Evolutionary conservation across 2,797 vertebrate genomes (phyloP).

Genomic region (Coendou prehensilis): DNA sequence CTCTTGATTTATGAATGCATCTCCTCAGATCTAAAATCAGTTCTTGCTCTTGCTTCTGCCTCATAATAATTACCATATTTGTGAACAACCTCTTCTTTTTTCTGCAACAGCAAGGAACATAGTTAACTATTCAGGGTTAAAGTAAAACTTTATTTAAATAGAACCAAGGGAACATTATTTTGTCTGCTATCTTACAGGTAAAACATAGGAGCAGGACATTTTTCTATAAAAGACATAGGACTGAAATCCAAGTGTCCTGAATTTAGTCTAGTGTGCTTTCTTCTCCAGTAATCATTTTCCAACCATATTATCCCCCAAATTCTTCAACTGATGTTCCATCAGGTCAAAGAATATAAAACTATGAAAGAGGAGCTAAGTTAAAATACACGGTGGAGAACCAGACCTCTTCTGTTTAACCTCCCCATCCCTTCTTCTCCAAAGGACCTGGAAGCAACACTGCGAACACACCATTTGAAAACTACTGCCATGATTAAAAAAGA

Average conservation of each 20-base stretch:
- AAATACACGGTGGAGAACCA: neutral
- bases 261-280: neutral
- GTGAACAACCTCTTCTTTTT: neutral
- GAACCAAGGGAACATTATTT: neutral
- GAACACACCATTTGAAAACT: neutral
- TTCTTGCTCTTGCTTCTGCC: neutral
- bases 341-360: neutral
- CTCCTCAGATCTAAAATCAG: neutral
- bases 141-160: neutral
- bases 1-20: neutral
- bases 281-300: neutral
- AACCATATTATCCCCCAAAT: neutral
- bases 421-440: neutral
- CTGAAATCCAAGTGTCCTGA: neutral
- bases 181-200: neutral
- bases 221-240: neutral
- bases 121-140: neutral
- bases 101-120: neutral
- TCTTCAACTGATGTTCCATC: neutral
- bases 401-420: neutral
- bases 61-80: neutral
- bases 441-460: neutral
- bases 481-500: neutral
- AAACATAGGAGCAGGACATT: neutral
- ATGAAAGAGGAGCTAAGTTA: neutral